Base-by-base conservation (phyloP, 1,140 invertebrate species). In the Diorhabda carinulata region DNA sequence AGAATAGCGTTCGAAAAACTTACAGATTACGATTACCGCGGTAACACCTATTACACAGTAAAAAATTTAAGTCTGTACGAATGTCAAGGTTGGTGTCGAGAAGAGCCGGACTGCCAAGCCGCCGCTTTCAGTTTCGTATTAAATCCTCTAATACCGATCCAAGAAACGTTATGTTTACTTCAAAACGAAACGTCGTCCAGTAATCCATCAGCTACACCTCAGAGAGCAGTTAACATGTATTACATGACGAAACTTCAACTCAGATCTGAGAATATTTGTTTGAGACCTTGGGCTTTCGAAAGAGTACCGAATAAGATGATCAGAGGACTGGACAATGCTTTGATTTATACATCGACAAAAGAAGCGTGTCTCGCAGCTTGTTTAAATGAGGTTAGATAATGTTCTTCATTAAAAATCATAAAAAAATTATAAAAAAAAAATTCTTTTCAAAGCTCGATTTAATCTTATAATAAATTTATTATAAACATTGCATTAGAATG, bases 221-320 rank as follows among this genome's bases (percentile, higher is more conserved):
- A 91, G 78, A 85, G 92, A 40, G 91, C 93, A 3, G 92, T 92
- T 74, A 96, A 94, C 81, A 93, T 94, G 84, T 97, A 97, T 81
- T 97, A 96, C 84, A 96, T 97, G 92, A 92, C 94, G 74, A 97
- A 97, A 83, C 83, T 96, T 74, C 91, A 95, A 84, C 87, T 97
- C 73, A 83, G 93, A 83, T 93, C 93, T 73, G 94, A 97, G 77
- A 95, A 94, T 78, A 91, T 97, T 5, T 97, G 95, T 77, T 84
- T 92, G 73, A 86, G 95, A 70, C 93, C 94, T 2, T 97, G 95
- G 95, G 87, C 94, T 9, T 97, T 97, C 81, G 95, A 97, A 81
- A 85, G 94, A 61, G 92, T 97, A 10, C 94, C 95, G 0, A 96
- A 96, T 81, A 95, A 95, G 81, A 91, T 95, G 83, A 90, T 97